Evolutionary conservation across 1,140 invertebrate genomes (phyloP).

Genomic region (Nomia melanderi): DNA sequence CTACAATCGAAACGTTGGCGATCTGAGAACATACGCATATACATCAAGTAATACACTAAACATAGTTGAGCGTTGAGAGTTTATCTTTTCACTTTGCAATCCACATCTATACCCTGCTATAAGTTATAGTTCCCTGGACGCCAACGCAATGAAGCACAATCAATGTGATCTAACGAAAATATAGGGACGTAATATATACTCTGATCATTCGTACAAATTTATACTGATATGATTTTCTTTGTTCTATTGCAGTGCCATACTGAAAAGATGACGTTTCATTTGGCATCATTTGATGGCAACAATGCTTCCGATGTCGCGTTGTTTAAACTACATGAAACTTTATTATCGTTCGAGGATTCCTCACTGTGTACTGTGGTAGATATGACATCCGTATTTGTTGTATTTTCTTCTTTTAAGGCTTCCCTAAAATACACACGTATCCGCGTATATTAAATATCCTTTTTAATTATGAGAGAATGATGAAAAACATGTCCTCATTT

Average conservation of each 20-base stretch:
- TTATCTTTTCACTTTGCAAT: conserved; percentile 45
- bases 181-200: conserved; percentile 66
- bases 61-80: conserved; percentile 66
- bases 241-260: conserved; percentile 60
- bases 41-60: conserved; percentile 62
- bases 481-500: conserved; percentile 8
- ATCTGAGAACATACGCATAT: conserved; percentile 52
- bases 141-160: conserved; percentile 60
- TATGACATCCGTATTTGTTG: conserved; percentile 45
- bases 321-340: conserved; percentile 26
- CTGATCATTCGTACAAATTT: conserved; percentile 70
- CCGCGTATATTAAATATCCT: conserved; percentile 2
- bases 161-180: conserved; percentile 65
- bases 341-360: conserved; percentile 54
- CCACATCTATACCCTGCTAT: conserved; percentile 58
- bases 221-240: conserved; percentile 75
- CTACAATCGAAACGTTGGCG: conserved; percentile 57
- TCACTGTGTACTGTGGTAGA: conserved; percentile 64
- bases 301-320: conserved; percentile 32
- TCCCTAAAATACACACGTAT: conserved; percentile 24
- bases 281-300: conserved; percentile 43
- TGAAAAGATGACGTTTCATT: conserved; percentile 51
- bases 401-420: conserved; percentile 31
- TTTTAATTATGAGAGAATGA: conserved; percentile 14
- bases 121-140: conserved; percentile 45